Percentiles rank a stretch among this genome's conserved stretches.
phyloP scores from a whole-genome alignment of 2,797 vertebrate species.

The Balearica regulorum region DNA sequence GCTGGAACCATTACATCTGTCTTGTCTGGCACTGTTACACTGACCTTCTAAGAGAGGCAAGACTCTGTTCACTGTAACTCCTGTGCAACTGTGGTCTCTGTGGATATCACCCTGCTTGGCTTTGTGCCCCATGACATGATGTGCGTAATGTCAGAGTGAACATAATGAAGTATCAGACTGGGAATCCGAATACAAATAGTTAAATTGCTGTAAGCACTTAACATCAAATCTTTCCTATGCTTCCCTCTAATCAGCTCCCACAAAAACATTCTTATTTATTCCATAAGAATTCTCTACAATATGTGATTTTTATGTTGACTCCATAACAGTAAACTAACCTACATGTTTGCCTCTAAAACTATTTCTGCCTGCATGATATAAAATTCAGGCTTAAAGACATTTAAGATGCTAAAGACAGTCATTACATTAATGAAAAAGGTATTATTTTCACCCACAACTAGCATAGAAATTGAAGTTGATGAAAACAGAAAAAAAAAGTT shows the following conservation, averaged over 20 bases:
- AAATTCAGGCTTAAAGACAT: neutral
- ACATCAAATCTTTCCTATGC: neutral
- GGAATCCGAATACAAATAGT: neutral
- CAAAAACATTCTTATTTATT: neutral
- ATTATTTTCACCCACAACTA: neutral
- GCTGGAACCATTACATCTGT: neutral
- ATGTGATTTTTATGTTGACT: neutral
- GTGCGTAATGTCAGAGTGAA: neutral
- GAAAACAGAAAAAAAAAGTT: neutral
- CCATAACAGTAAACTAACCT: neutral
- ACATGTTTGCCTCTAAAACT: neutral
- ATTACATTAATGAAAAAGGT: neutral
- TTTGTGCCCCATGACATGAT: neutral
- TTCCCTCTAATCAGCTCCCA: neutral
- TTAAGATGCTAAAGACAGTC: neutral
- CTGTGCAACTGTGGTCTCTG: neutral
- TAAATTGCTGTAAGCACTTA: neutral
- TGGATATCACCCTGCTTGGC: neutral
- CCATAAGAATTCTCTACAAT: neutral
- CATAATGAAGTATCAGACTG: neutral
- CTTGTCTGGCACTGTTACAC: neutral
- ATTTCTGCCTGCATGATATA: neutral
- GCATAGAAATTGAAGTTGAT: neutral
- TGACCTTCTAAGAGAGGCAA: neutral
- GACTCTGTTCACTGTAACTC: neutral